Conservation (phyloP, 2,888 invertebrate species). For the Patella pellucida region DNA sequence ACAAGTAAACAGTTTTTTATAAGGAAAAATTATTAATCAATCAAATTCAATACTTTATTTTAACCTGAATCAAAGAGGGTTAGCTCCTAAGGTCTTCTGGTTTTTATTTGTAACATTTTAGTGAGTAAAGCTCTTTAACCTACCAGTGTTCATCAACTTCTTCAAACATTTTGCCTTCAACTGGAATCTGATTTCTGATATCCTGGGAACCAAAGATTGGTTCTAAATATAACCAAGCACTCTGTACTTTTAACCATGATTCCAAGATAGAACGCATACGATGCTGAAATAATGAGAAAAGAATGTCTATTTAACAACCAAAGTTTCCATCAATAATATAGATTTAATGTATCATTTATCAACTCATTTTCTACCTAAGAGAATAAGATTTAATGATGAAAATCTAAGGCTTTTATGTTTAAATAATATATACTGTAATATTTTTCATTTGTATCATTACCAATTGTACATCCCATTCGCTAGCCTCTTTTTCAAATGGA, state of each 20-base stretch:
- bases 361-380: too few relatives aligned
- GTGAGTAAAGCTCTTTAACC: slow-evolving; percentile 16
- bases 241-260: slow-evolving; percentile 70
- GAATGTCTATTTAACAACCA: too few relatives aligned
- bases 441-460: slow-evolving; percentile 42
- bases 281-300: slow-evolving; percentile 46
- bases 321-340: too few relatives aligned
- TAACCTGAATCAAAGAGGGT: too few relatives aligned
- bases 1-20: not conserved
- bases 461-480: slow-evolving; percentile 65
- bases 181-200: slow-evolving; percentile 69
- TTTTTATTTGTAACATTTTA: not conserved
- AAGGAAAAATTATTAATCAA: not conserved
- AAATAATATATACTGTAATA: too few relatives aligned
- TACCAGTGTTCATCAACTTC: slow-evolving; percentile 69
- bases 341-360: too few relatives aligned
- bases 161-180: slow-evolving; percentile 70
- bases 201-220: slow-evolving; percentile 71
- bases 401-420: too few relatives aligned
- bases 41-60: not conserved
- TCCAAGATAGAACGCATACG: slow-evolving; percentile 68
- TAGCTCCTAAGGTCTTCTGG: not conserved
- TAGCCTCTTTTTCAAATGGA: slow-evolving; percentile 68
- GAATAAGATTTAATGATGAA: too few relatives aligned
- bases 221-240: slow-evolving; percentile 70